A percentile compares a stretch with the other conserved stretches of the same genome.
Conservation (phyloP, 1,140 invertebrate genomes). For the Drosophila littoralis region DNA sequence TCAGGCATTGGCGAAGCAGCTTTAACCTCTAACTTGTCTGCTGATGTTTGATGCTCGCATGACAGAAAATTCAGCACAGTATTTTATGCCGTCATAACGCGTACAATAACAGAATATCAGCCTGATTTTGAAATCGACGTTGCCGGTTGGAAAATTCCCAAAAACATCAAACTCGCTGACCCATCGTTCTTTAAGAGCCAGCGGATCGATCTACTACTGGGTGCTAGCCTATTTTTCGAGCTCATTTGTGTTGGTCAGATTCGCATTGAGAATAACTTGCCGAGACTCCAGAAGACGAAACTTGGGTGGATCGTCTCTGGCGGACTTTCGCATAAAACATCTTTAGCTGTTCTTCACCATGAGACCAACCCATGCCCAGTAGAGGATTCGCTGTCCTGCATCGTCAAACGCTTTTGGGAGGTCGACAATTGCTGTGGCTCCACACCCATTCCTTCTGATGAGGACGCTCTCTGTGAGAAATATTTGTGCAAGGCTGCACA, state of each 20-base stretch:
- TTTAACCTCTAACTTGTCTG: background rate
- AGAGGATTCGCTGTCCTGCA: no score
- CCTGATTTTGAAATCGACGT: constrained; percentile 1
- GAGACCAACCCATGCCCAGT: no score
- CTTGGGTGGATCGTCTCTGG: constrained; percentile 42
- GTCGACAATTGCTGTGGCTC: no score
- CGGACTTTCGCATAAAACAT: constrained; percentile 7
- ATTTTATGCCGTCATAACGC: background rate
- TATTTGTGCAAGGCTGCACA: no score
- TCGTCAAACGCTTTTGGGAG: background rate
- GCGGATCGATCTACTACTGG: no score
- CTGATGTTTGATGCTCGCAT: background rate
- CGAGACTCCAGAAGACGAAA: constrained; percentile 27
- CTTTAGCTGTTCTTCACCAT: background rate
- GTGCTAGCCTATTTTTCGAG: no score
- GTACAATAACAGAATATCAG: background rate
- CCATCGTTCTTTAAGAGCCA: no score
- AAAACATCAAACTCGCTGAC: no score
- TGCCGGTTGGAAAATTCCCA: background rate
- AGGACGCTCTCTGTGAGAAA: no score
- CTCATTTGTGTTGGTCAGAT: no score
- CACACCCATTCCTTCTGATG: no score
- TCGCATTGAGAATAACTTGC: background rate
- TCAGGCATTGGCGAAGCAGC: background rate
- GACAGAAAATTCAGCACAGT: background rate